A percentile compares a stretch with the other conserved stretches of the same genome.
These are phyloP conservation scores for Sylvia atricapilla DNA, from an alignment of 2,113 vertebrate genomes.

Conservation along the genomic window DNA sequence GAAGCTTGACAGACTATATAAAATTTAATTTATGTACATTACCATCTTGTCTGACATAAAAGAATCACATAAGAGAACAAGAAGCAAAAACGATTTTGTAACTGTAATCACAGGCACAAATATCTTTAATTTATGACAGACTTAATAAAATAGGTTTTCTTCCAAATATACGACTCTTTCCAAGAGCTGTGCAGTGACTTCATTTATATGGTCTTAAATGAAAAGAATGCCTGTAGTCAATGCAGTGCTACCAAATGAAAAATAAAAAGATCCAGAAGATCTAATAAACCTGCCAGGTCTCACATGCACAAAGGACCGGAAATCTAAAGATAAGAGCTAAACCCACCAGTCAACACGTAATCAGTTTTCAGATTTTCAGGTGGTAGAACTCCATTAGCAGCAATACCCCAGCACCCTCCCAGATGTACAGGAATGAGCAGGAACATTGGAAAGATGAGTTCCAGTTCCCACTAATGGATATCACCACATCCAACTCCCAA, in stretches of 20 bases:
- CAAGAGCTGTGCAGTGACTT: background rate
- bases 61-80: background rate
- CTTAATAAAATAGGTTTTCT: constrained; percentile 20
- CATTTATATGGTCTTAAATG: background rate
- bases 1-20: background rate
- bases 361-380: background rate
- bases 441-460: background rate
- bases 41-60: constrained; percentile 29
- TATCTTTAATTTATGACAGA: background rate
- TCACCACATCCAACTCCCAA: background rate
- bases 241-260: background rate
- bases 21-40: background rate
- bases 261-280: background rate
- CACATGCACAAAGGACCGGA: background rate
- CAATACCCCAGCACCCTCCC: background rate
- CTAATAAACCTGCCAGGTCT: background rate
- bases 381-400: background rate
- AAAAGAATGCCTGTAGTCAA: constrained; percentile 9
- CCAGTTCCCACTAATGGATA: background rate
- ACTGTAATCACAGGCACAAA: constrained; percentile 11
- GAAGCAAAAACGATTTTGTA: background rate
- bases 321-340: background rate
- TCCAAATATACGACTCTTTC: background rate
- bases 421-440: background rate
- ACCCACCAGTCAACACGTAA: background rate